Conservation (phyloP, 2,888 invertebrate genomes). For the Troilus luridus region DNA sequence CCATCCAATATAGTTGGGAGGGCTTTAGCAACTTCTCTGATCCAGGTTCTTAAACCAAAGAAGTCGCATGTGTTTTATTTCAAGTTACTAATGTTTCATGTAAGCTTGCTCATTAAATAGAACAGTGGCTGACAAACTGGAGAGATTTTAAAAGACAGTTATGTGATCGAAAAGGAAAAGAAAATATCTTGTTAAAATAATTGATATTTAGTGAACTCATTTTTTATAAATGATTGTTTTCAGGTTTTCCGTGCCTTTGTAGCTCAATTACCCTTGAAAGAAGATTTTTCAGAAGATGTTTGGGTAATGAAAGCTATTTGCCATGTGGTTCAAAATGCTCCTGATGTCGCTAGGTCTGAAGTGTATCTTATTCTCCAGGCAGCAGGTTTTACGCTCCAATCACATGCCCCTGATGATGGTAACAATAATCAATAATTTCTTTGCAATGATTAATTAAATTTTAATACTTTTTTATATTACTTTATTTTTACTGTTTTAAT, state of each 20-base stretch:
- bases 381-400: slow-evolving; percentile 73
- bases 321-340: slow-evolving; percentile 68
- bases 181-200: background rate
- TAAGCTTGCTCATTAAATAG: too few relatives aligned
- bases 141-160: too few relatives aligned
- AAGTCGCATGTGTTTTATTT: too few relatives aligned
- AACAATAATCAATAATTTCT: slow-evolving; percentile 55
- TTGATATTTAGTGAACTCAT: background rate
- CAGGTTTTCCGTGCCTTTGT: slow-evolving; percentile 81
- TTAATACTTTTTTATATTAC: background rate
- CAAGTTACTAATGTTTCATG: too few relatives aligned
- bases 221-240: slow-evolving; percentile 58
- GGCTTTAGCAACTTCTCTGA: too few relatives aligned
- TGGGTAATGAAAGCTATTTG: slow-evolving; percentile 79
- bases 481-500: background rate
- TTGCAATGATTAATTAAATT: too few relatives aligned
- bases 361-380: slow-evolving; percentile 71
- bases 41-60: too few relatives aligned
- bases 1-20: too few relatives aligned
- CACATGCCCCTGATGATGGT: slow-evolving; percentile 74
- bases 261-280: slow-evolving; percentile 79
- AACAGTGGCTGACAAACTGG: too few relatives aligned
- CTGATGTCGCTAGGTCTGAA: slow-evolving; percentile 47
- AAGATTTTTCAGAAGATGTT: slow-evolving; percentile 82
- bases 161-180: too few relatives aligned